Evolutionary conservation across 2,797 vertebrate genomes (phyloP), one percentile per base, ranked within the genome.

Genomic region (Octomys mimax): DNA sequence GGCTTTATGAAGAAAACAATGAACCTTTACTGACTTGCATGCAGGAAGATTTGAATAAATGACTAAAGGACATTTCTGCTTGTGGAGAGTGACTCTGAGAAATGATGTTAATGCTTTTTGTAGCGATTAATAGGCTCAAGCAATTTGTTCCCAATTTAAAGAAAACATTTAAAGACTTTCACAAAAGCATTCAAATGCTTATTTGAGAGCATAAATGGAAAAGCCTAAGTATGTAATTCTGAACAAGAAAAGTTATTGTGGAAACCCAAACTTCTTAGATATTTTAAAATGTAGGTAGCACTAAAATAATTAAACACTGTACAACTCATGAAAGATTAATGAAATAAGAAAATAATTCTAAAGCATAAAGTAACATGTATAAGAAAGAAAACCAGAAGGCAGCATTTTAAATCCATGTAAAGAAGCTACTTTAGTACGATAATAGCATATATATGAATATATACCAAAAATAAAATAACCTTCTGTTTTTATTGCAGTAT

Each of bases 221-320:
- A 91, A 78, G 57, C 59, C 70, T 59, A 85, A 28, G 16, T 92
- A 70, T 75, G 77, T 36, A 84, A 92, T 82, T 95, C 84, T 87
- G 9, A 87, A 88, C 87, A 83, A n/a, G 11, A 96, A 70, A 42
- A 86, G 3, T 82, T 89, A 62, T 70, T 91, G 70, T 46, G 36
- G 22, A 26, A 3, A 59, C 13, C 5, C 22, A 91, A 95, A 28
- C 14, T n/a, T 94, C 66, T 95, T 46, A 85, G 66, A 59, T 91
- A 86, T 71, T 95, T 94, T 49, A 42, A 92, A 94, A n/a, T 95
- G 2, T 92, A 46, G 54, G 70, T 59, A 54, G 18, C 80, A 4
- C 39, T 92, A 92, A 94, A 95, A 92, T 88, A 93, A 87, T 96
- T 73, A 88, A 94, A 95, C 18, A 86, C 42, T 66, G 16, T 89